Evolutionary conservation across 2,113 vertebrate genomes (phyloP).

Genomic region (Sigmodon hispidus): DNA sequence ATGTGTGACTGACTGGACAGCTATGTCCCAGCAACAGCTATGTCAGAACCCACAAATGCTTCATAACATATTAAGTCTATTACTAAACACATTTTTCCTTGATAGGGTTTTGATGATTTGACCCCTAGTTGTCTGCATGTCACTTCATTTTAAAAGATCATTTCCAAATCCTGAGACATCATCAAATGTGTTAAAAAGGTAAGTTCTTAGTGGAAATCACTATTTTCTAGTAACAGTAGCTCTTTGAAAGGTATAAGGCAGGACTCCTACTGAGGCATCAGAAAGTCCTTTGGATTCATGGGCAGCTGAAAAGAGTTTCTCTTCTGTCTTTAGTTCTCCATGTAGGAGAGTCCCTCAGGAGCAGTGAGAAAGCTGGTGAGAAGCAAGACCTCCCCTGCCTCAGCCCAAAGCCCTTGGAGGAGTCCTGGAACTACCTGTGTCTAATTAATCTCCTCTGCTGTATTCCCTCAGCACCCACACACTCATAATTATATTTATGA

Average conservation of each 20-base stretch:
- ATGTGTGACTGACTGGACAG: background rate
- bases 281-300: background rate
- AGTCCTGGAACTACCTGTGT: constrained; percentile 70
- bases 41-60: background rate
- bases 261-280: background rate
- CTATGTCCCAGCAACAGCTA: background rate
- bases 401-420: constrained; percentile 59
- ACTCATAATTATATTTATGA: constrained; percentile 78
- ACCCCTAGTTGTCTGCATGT: background rate
- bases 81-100: background rate
- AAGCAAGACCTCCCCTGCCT: constrained; percentile 53
- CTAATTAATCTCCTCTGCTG: constrained; percentile 74
- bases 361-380: constrained; percentile 53
- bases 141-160: constrained; percentile 35
- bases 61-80: background rate
- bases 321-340: background rate
- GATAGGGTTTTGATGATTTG: background rate
- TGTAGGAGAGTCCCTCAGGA: background rate
- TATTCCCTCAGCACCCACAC: constrained; percentile 71
- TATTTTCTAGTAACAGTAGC: constrained; percentile 4
- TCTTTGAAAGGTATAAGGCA: constrained; percentile 46
- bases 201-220: constrained; percentile 10
- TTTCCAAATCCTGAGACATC: constrained; percentile 35
- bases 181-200: constrained; percentile 15
- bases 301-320: background rate